Base-by-base conservation (phyloP, 2,113 vertebrate genomes). In the Neotoma lepida region DNA sequence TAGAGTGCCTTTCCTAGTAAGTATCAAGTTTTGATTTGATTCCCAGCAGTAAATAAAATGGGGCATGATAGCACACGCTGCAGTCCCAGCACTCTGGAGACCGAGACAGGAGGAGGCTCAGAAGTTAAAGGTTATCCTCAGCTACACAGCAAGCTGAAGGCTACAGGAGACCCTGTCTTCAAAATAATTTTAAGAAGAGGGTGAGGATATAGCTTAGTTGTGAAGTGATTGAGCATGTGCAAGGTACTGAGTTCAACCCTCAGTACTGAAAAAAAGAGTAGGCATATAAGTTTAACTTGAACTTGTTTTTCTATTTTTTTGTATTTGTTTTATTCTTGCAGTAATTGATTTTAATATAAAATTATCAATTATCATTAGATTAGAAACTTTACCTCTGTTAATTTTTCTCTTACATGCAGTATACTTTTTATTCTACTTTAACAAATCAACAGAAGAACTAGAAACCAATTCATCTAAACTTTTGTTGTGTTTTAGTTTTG, bases 341-440 rank as follows among this genome's bases (percentile, higher is more conserved):
- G 54, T 56, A 93, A 76, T 54, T 92, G 13, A 44, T 90, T 87
- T 94, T 88, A 90, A 8, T 86, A 73, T 89, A 20, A 80, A 84
- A 94, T 68, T 51, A 74, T 84, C 66, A 95, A 88, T 85, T 39
- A 89, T 61, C 22, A 77, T 33, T 77, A 89, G 30, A 78, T 49
- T 93, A n/a, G 9, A 93, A 95, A 94, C 26, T 63, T 78, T 74
- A 90, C 24, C 20, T 85, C 71, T 80, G 9, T 84, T 80, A 85
- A 15, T 5, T 81, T 56, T 81, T 44, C 44, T 26, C 77, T 58
- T 58, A 44, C 26, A 91, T 81, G 9, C 14, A 63, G 24, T 39
- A 80, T 41, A 76, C 28, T 88, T 91, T 84, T 66, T n/a, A 89
- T 91, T 91, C 93, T 41, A 91, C 33, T 63, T 95, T 58, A 76